phyloP scores from a whole-genome alignment of 1,140 invertebrate species.

The Mylabris phalerata region DNA sequence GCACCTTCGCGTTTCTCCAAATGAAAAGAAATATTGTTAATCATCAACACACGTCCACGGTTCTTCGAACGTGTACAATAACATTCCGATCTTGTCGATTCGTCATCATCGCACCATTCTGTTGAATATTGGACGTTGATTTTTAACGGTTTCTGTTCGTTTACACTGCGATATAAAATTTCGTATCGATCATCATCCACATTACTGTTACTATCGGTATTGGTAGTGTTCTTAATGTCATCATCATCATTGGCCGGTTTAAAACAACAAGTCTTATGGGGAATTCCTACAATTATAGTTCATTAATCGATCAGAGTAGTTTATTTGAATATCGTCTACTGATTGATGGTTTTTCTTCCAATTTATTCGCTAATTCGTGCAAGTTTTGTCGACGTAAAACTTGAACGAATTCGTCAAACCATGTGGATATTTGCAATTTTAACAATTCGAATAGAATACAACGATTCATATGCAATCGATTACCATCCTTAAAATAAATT shows the following conservation, averaged over 20 bases:
- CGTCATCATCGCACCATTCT: constrained; percentile 17
- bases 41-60: constrained; percentile 51
- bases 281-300: not conserved
- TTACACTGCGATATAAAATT: too few species aligned
- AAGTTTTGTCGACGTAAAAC: not conserved
- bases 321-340: not conserved
- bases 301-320: not conserved
- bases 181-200: too few species aligned
- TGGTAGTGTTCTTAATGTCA: not conserved
- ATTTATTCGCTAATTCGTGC: constrained; percentile 3
- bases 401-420: not conserved
- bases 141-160: constrained; percentile 1
- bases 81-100: constrained; percentile 3
- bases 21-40: constrained; percentile 49
- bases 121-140: constrained; percentile 20
- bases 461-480: constrained; percentile 6
- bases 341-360: constrained; percentile 1
- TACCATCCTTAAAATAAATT: not conserved
- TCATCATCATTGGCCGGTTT: not conserved
- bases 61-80: constrained; percentile 49
- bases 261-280: not conserved
- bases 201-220: not conserved
- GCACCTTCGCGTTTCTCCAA: constrained; percentile 39
- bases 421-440: not conserved
- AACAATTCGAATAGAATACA: constrained; percentile 6